Evolutionary conservation across 92 coral and sea anemone genomes (phyloP).

Genomic region (Ricordea florida): DNA sequence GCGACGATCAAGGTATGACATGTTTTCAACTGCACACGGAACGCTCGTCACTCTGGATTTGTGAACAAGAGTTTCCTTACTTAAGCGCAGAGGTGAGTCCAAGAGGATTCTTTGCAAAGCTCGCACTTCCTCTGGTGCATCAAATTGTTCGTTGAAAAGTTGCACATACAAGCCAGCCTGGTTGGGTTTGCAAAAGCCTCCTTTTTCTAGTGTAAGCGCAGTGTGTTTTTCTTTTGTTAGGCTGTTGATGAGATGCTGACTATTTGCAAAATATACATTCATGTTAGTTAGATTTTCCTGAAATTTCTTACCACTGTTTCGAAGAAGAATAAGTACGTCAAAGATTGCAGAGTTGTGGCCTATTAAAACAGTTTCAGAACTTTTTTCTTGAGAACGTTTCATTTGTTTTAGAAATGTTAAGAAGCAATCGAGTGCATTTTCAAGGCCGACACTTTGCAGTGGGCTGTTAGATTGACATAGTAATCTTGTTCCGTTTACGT

Average conservation of each 20-base stretch:
- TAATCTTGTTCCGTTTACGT: not conserved
- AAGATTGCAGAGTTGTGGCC: not conserved
- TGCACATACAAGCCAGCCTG: constrained; percentile 45
- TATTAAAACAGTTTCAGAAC: not conserved
- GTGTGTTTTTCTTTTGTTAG: constrained; percentile 45
- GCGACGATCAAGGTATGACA: constrained; percentile 56
- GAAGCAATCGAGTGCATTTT: not conserved
- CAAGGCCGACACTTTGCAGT: not conserved
- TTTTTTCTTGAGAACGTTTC: not conserved
- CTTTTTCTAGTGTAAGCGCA: constrained; percentile 12
- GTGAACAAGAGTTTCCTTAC: constrained; percentile 24
- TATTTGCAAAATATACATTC: constrained; percentile 48
- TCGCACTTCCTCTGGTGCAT: constrained; percentile 55
- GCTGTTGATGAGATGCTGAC: constrained; percentile 12
- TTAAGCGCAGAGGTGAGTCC: constrained; percentile 35
- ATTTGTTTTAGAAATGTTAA: not conserved
- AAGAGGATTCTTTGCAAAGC: constrained; percentile 54
- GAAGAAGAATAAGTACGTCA: not conserved
- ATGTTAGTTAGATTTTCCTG: not conserved
- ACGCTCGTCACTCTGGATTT: not conserved
- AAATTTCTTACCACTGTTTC: not conserved
- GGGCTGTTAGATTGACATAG: not conserved
- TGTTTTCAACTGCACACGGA: constrained; percentile 19
- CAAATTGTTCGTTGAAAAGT: constrained; percentile 45
- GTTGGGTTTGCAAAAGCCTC: constrained; percentile 31